A percentile compares a stretch with the other conserved stretches of the same genome.
phyloP scores from a whole-genome alignment of 2,888 invertebrate species.

The Tiliacea aurago region DNA sequence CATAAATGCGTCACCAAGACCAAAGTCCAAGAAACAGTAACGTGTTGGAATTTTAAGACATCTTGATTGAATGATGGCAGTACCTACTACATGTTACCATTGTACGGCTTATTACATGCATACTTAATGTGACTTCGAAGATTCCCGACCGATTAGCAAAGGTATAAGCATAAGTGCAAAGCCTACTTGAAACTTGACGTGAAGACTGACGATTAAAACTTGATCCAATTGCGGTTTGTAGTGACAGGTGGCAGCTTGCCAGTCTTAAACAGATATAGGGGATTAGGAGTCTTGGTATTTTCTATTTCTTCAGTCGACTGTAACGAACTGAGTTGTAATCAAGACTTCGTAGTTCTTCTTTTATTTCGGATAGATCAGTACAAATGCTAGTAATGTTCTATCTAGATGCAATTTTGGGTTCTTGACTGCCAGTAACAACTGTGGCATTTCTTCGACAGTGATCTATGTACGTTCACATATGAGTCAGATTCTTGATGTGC shows the following conservation, averaged over 20 bases:
- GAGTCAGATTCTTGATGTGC: not conserved
- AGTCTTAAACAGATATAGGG: slow-evolving; percentile 21
- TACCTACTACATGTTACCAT: slow-evolving; percentile 16
- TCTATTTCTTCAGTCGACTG: not conserved
- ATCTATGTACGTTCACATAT: not conserved
- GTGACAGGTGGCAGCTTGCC: slow-evolving; percentile 17
- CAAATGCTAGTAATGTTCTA: no score
- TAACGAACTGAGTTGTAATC: not conserved
- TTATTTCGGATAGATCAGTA: not conserved
- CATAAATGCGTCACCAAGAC: slow-evolving; percentile 42
- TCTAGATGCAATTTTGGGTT: not conserved
- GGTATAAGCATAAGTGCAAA: slow-evolving; percentile 34
- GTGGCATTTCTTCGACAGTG: not conserved
- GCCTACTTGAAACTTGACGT: slow-evolving; percentile 55
- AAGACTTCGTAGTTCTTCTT: not conserved
- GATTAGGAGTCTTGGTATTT: slow-evolving; percentile 4
- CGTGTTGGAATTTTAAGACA: slow-evolving; percentile 57
- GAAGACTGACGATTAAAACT: slow-evolving; percentile 49
- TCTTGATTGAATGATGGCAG: slow-evolving; percentile 53
- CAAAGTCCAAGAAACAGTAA: slow-evolving; percentile 46
- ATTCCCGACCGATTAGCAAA: slow-evolving; percentile 37
- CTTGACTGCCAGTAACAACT: not conserved
- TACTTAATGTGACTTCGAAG: slow-evolving; percentile 37
- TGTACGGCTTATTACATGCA: slow-evolving; percentile 28
- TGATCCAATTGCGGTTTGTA: slow-evolving; percentile 51